Conservation (phyloP, 2,888 invertebrate genomes). For the Patella depressa region DNA sequence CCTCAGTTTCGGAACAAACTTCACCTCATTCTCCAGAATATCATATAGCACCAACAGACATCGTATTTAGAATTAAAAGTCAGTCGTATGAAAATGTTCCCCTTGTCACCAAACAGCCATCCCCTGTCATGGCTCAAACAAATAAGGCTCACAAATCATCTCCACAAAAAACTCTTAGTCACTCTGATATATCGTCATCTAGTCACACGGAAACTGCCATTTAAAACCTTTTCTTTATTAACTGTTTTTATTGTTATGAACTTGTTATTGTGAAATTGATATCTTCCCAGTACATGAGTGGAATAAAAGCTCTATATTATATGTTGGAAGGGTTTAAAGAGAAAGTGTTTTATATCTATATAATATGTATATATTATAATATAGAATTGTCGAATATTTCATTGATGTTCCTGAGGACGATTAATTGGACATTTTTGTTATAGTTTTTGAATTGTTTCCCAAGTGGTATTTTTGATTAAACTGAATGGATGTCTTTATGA, state of each 20-base stretch:
- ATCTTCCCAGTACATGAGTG: too few relatives aligned
- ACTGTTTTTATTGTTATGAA: background rate
- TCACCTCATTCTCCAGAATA: slow-evolving; percentile 48
- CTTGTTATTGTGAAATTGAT: too few relatives aligned
- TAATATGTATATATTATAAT: too few relatives aligned
- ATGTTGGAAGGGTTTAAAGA: too few relatives aligned
- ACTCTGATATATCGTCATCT: slow-evolving; percentile 43
- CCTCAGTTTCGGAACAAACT: slow-evolving; percentile 44
- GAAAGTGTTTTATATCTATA: too few relatives aligned
- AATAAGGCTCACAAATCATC: slow-evolving; percentile 56
- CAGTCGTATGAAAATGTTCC: slow-evolving; percentile 69
- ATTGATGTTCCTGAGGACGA: too few relatives aligned
- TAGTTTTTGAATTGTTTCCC: too few relatives aligned
- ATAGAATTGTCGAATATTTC: too few relatives aligned
- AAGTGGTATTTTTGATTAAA: too few relatives aligned
- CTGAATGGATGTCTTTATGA: too few relatives aligned
- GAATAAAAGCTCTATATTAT: too few relatives aligned
- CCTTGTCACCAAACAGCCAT: slow-evolving; percentile 57
- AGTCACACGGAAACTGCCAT: slow-evolving; percentile 57
- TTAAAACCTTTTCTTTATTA: slow-evolving; percentile 33
- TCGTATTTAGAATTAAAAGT: slow-evolving; percentile 58
- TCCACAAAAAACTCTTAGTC: slow-evolving; percentile 52
- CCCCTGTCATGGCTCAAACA: slow-evolving; percentile 53
- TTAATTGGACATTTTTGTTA: too few relatives aligned
- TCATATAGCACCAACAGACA: slow-evolving; percentile 6